Conservation (phyloP, 2,797 vertebrate species). For the Balearica regulorum region DNA sequence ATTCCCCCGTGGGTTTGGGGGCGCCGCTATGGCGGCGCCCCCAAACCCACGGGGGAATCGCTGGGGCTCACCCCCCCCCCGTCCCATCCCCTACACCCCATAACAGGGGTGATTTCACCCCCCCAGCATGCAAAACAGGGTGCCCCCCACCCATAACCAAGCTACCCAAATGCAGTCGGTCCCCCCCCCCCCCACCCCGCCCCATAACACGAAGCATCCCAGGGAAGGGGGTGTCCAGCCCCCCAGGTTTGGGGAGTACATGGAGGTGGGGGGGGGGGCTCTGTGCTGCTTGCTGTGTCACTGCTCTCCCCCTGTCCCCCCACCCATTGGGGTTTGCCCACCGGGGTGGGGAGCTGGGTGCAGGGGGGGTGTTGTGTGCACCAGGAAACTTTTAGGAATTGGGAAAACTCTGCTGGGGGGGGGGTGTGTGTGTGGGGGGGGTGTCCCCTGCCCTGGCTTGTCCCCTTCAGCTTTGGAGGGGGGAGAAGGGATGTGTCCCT, state of each 20-base stretch:
- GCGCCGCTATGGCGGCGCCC: too few relatives aligned
- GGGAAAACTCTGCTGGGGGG: background rate
- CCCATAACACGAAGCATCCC: too few relatives aligned
- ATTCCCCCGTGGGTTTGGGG: background rate
- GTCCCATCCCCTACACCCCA: too few relatives aligned
- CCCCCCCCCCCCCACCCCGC: background rate
- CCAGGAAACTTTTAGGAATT: background rate
- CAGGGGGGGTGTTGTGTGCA: background rate
- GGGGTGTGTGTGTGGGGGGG: background rate
- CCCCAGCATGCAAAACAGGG: background rate
- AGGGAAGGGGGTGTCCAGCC: background rate
- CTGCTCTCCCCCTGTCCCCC: background rate
- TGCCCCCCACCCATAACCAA: too few relatives aligned
- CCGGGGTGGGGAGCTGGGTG: background rate
- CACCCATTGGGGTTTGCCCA: background rate
- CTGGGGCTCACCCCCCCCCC: too few relatives aligned
- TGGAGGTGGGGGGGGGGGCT: background rate
- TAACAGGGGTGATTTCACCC: too few relatives aligned
- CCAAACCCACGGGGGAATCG: background rate
- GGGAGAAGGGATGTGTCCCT: background rate
- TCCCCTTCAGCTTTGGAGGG: background rate
- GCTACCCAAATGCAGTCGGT: background rate
- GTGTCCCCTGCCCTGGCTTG: background rate
- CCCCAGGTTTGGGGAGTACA: background rate
- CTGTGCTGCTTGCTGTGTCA: background rate